phyloP scores from a whole-genome alignment of 2,113 vertebrate genomes.

The Serinus canaria region DNA sequence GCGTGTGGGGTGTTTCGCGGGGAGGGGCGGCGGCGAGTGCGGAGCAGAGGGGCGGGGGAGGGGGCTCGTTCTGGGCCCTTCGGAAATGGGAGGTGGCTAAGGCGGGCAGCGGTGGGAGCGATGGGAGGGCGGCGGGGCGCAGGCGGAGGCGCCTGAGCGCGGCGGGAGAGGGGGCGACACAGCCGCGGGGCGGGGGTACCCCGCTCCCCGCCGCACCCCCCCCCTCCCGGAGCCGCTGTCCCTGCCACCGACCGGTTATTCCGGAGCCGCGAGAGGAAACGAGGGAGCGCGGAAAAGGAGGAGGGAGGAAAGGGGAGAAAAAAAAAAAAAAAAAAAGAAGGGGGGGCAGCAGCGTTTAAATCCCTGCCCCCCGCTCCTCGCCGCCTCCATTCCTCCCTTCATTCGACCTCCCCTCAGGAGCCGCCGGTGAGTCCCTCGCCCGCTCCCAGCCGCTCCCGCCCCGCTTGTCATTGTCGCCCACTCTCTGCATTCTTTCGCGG shows the following conservation, averaged over 20 bases:
- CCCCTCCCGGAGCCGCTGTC: background rate
- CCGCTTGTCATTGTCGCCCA: background rate
- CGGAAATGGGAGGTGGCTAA: too few relatives aligned
- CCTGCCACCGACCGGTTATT: background rate
- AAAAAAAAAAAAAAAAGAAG: background rate
- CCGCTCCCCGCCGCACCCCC: background rate
- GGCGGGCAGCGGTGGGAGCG: too few relatives aligned
- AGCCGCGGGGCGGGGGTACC: background rate
- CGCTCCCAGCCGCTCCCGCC: background rate
- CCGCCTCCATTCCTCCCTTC: constrained; percentile 35
- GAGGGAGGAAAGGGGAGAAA: background rate
- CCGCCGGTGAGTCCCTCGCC: constrained; percentile 37
- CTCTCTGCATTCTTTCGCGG: background rate
- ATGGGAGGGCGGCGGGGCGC: too few relatives aligned
- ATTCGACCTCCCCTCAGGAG: constrained; percentile 35
- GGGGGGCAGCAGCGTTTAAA: background rate
- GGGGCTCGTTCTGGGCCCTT: too few relatives aligned
- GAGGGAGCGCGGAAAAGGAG: background rate
- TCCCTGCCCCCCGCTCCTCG: background rate
- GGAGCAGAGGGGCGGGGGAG: too few relatives aligned
- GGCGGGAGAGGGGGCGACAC: too few relatives aligned
- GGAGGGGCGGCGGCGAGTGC: too few relatives aligned
- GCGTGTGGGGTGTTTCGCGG: too few relatives aligned
- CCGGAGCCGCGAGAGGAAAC: constrained; percentile 14
- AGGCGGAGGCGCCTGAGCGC: too few relatives aligned